These are phyloP conservation scores for Platygyra sinensis DNA, from an alignment of 64 coral and sea anemone species.

Conservation along the genomic window DNA sequence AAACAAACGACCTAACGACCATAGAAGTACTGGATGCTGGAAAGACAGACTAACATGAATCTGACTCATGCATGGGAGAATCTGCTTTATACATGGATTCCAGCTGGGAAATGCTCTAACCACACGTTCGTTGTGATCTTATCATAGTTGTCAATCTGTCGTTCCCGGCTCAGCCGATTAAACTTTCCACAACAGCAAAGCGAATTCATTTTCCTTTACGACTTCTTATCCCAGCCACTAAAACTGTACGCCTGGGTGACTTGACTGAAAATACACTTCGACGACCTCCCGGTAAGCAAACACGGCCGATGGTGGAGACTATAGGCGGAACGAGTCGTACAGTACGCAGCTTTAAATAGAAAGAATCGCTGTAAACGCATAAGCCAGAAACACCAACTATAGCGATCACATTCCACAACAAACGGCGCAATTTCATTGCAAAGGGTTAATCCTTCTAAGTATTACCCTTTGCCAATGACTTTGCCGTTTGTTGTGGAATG, in stretches of 20 bases:
- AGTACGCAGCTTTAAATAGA: slow-evolving; percentile 24
- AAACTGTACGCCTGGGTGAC: slow-evolving; percentile 28
- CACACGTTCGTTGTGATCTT: too few relatives aligned
- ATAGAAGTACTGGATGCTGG: too few relatives aligned
- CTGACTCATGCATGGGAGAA: too few relatives aligned
- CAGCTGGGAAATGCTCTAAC: too few relatives aligned
- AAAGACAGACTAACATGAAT: too few relatives aligned
- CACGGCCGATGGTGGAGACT: slow-evolving; percentile 33
- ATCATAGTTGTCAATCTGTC: too few relatives aligned
- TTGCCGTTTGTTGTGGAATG: too few relatives aligned
- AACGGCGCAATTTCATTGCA: slow-evolving; percentile 11
- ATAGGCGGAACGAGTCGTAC: slow-evolving; percentile 19
- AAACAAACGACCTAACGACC: too few relatives aligned
- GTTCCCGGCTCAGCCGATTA: not conserved
- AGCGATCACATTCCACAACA: slow-evolving; percentile 14
- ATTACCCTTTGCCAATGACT: too few relatives aligned
- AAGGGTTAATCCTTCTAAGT: too few relatives aligned
- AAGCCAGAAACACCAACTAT: slow-evolving; percentile 12
- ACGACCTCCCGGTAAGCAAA: slow-evolving; percentile 48
- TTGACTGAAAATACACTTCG: slow-evolving; percentile 36
- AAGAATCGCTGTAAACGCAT: slow-evolving; percentile 51
- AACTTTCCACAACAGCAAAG: not conserved
- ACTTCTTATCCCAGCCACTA: slow-evolving; percentile 31
- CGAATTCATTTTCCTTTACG: not conserved
- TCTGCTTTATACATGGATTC: too few relatives aligned